phyloP scores from a whole-genome alignment of 1,140 invertebrate species.

The Sycophaga agraensis region DNA sequence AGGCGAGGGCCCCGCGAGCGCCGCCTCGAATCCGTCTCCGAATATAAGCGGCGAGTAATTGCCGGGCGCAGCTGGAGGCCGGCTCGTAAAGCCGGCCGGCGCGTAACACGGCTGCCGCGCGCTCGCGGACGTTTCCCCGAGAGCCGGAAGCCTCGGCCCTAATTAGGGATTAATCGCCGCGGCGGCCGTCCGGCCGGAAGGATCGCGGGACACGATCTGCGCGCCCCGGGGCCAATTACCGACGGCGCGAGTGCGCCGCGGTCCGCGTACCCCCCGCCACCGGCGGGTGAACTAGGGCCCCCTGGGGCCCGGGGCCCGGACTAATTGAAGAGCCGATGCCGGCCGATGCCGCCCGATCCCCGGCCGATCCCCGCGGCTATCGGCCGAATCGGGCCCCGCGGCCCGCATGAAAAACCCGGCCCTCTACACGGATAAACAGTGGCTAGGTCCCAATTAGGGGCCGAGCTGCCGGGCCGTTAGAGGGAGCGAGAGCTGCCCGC shows the following conservation, averaged over 20 bases:
- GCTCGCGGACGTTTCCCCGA: background rate
- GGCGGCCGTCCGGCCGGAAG: background rate
- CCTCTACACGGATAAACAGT: constrained; percentile 52
- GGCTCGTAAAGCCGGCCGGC: background rate
- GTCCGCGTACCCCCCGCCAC: no score
- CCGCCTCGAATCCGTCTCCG: no score
- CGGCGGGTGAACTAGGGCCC: no score
- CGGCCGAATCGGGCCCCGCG: no score
- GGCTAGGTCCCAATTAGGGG: constrained; percentile 56
- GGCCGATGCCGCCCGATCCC: no score
- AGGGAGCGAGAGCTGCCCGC: constrained; percentile 34
- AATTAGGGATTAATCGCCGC: constrained; percentile 29
- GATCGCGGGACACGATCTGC: constrained; percentile 23
- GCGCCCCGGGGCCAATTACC: no score
- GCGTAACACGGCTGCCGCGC: background rate
- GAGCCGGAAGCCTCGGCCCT: constrained; percentile 5
- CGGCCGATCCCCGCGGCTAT: no score
- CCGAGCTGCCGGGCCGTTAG: constrained; percentile 9
- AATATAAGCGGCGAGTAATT: background rate
- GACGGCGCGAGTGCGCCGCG: background rate
- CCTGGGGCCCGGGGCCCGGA: no score
- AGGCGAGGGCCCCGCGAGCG: no score
- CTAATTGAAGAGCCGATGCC: no score
- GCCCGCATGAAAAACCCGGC: no score
- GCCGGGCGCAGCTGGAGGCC: background rate